phyloP scores from a whole-genome alignment of 2,113 vertebrate species.

The Otis tarda region DNA sequence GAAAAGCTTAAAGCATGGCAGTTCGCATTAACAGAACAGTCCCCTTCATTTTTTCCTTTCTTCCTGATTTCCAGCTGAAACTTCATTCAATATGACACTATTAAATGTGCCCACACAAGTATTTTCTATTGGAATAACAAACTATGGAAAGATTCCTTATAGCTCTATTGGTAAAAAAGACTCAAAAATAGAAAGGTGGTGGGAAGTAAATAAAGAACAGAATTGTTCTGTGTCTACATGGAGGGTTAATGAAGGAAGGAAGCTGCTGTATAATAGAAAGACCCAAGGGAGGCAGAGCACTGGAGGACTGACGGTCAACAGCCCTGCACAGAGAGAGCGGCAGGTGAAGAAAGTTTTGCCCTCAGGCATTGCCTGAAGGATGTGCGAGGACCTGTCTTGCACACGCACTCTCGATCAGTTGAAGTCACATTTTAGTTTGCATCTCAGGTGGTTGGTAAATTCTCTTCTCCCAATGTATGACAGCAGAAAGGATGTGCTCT shows the following conservation, averaged over 20 bases:
- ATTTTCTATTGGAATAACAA: background rate
- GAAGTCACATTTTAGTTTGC: background rate
- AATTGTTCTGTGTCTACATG: background rate
- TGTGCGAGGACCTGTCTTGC: background rate
- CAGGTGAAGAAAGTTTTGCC: background rate
- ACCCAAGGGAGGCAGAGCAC: background rate
- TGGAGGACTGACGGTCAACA: background rate
- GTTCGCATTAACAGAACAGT: background rate
- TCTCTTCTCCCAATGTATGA: background rate
- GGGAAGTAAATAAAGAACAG: background rate
- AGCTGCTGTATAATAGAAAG: background rate
- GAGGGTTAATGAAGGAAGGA: background rate
- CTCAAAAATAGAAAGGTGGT: background rate
- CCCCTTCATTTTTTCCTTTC: background rate
- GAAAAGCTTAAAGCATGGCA: background rate
- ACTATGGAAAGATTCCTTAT: background rate
- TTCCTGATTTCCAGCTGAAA: background rate
- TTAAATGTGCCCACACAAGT: background rate
- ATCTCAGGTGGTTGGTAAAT: background rate
- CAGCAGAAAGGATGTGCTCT: background rate
- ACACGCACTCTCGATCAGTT: fast-evolving
- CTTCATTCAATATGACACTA: background rate
- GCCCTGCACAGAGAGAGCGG: background rate
- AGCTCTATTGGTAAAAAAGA: background rate
- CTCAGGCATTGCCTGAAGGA: background rate